Conservation (phyloP, 2,888 invertebrate species). For the Coenonympha glycerion region DNA sequence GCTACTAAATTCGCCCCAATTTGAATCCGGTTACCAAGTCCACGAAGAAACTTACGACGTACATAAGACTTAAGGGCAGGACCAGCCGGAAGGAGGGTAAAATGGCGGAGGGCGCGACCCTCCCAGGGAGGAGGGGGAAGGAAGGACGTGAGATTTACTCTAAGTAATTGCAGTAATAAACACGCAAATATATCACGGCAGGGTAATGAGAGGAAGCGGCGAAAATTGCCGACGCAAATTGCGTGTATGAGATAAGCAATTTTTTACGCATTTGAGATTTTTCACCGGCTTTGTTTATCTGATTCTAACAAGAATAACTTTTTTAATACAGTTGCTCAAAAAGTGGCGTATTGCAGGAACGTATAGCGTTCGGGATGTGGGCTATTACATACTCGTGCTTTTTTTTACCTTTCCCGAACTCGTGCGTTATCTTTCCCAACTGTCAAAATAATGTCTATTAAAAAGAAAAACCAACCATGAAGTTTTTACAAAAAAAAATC, state of each 20-base stretch:
- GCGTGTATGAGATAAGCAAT: conserved; percentile 76
- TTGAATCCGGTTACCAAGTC: conserved; percentile 75
- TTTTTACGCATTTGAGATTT: conserved; percentile 47
- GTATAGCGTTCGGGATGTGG: too few relatives aligned
- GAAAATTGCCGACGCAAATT: conserved; percentile 74
- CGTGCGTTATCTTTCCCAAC: too few relatives aligned
- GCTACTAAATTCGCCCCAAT: conserved; percentile 76
- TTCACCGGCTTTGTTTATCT: conserved; percentile 38
- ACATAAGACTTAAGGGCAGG: conserved; percentile 76
- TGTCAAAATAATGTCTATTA: too few relatives aligned
- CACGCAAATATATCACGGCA: conserved; percentile 75
- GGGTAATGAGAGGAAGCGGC: conserved; percentile 74
- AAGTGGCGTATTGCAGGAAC: too few relatives aligned
- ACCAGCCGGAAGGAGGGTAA: conserved; percentile 73
- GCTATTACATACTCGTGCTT: too few relatives aligned
- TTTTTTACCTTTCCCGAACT: too few relatives aligned
- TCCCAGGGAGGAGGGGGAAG: conserved; percentile 54
- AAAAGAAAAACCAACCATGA: too few relatives aligned
- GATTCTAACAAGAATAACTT: too few relatives aligned
- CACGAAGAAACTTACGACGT: conserved; percentile 75
- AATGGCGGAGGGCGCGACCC: conserved; percentile 73
- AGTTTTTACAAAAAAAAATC: too few relatives aligned
- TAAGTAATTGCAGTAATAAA: conserved; percentile 78
- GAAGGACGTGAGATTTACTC: conserved; percentile 77
- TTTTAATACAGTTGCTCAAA: too few relatives aligned